Evolutionary conservation across 1,140 invertebrate genomes (phyloP).

Genomic region (Diprion similis): DNA sequence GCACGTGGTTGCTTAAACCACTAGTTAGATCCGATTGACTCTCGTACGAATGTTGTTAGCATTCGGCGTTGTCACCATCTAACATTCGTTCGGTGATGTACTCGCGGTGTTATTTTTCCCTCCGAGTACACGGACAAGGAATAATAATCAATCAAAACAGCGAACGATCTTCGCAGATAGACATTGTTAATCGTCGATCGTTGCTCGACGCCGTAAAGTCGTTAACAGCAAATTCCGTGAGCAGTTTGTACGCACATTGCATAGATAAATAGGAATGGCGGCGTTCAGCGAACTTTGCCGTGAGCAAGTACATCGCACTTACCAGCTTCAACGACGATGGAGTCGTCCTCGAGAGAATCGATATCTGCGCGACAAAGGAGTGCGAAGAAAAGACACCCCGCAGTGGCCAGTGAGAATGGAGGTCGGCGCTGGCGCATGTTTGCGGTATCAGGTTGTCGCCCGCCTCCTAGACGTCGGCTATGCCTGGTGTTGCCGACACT

Average conservation of each 20-base stretch:
- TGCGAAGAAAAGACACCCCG: not conserved
- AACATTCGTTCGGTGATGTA: too few relatives aligned
- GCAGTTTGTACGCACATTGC: not conserved
- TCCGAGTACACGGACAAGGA: too few relatives aligned
- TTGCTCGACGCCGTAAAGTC: not conserved
- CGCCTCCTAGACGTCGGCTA: not conserved
- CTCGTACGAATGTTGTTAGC: too few relatives aligned
- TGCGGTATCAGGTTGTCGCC: not conserved
- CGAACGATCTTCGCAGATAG: too few relatives aligned
- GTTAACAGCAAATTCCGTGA: not conserved
- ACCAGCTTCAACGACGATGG: slow-evolving; percentile 52
- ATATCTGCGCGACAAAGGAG: not conserved
- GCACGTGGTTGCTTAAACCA: not conserved
- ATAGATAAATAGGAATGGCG: not conserved
- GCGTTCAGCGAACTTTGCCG: not conserved
- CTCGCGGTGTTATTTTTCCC: too few relatives aligned
- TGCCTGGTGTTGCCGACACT: not conserved
- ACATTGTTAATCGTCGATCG: not conserved
- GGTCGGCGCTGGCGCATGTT: not conserved
- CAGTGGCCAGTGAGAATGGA: not conserved
- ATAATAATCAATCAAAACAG: too few relatives aligned
- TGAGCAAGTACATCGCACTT: slow-evolving; percentile 22
- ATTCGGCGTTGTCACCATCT: too few relatives aligned
- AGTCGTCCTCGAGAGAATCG: slow-evolving; percentile 18
- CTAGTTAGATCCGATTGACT: too few relatives aligned